These are phyloP conservation scores for Drosophila affinis DNA, from an alignment of 2,888 invertebrate species.

Conservation along the genomic window DNA sequence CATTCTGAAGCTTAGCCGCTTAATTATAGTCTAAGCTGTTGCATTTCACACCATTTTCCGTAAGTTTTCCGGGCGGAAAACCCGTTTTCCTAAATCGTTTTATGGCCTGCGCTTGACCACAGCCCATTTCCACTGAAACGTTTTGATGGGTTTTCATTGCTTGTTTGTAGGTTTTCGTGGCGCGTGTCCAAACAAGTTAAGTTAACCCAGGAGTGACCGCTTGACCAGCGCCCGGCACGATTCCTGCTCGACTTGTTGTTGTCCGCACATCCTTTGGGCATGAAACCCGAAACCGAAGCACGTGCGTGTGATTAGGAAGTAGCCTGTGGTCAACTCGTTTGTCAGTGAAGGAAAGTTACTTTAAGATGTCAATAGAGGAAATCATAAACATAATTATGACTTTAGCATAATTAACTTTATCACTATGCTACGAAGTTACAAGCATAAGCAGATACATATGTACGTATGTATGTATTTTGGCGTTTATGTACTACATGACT, in stretches of 20 bases:
- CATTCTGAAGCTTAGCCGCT: slow-evolving; percentile 26
- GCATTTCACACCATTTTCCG: slow-evolving; percentile 49
- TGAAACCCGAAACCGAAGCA: slow-evolving; percentile 39
- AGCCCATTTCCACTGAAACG: slow-evolving; percentile 25
- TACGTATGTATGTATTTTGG: not conserved
- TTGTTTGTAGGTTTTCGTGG: slow-evolving; percentile 37
- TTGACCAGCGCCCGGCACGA: slow-evolving; percentile 48
- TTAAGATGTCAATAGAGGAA: slow-evolving; percentile 16
- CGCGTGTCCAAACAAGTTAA: slow-evolving; percentile 63
- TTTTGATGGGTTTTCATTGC: slow-evolving; percentile 47
- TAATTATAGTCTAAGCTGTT: slow-evolving; percentile 53
- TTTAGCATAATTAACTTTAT: too few relatives aligned
- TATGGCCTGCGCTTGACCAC: slow-evolving; percentile 52
- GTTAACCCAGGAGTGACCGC: slow-evolving; percentile 50
- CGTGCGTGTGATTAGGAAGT: slow-evolving; percentile 62
- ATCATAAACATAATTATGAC: not conserved
- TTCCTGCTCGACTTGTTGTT: slow-evolving; percentile 33
- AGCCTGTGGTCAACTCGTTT: slow-evolving; percentile 48
- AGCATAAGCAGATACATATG: not conserved
- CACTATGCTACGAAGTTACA: not conserved
- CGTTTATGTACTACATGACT: slow-evolving; percentile 17
- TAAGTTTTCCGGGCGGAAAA: slow-evolving; percentile 39
- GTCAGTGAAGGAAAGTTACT: slow-evolving; percentile 34
- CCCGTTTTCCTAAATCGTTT: slow-evolving; percentile 53
- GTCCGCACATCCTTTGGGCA: slow-evolving; percentile 45